Evolutionary conservation across 2,888 invertebrate species (phyloP).

Genomic region (Tiliacea aurago): DNA sequence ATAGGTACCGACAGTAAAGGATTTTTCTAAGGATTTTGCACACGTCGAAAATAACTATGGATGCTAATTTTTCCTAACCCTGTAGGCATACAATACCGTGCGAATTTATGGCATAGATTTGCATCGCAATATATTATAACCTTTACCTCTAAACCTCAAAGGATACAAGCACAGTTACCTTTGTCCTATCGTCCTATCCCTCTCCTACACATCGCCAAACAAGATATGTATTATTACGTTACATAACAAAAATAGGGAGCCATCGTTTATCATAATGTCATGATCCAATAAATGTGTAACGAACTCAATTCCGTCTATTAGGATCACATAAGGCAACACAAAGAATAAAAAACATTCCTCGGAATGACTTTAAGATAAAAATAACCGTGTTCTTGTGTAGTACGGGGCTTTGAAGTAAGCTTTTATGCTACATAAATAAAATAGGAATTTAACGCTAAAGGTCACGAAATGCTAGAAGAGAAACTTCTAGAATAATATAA

Average conservation of each 20-base stretch:
- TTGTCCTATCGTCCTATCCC: no score
- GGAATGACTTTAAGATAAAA: conserved; percentile 65
- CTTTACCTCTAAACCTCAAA: background rate
- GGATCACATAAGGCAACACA: conserved; percentile 13
- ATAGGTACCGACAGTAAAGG: background rate
- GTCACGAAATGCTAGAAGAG: background rate
- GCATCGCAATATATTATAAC: background rate
- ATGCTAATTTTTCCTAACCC: background rate
- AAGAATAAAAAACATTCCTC: conserved; percentile 59
- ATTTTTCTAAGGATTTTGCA: background rate
- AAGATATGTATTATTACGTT: conserved; percentile 1
- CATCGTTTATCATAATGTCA: conserved; percentile 43
- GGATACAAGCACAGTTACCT: background rate
- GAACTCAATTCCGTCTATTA: conserved; percentile 45
- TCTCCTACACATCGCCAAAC: background rate
- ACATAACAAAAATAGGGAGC: conserved; percentile 21
- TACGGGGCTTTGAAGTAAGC: conserved; percentile 37
- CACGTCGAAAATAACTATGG: background rate
- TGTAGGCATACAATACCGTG: background rate
- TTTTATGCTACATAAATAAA: conserved; percentile 14
- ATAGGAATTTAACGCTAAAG: conserved; percentile 9
- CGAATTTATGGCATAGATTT: background rate
- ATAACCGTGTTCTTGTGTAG: conserved; percentile 69
- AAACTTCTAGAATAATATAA: background rate
- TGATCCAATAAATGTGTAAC: conserved; percentile 40